phyloP scores from a whole-genome alignment of 1,140 invertebrate genomes.

The Drosophila navojoa region DNA sequence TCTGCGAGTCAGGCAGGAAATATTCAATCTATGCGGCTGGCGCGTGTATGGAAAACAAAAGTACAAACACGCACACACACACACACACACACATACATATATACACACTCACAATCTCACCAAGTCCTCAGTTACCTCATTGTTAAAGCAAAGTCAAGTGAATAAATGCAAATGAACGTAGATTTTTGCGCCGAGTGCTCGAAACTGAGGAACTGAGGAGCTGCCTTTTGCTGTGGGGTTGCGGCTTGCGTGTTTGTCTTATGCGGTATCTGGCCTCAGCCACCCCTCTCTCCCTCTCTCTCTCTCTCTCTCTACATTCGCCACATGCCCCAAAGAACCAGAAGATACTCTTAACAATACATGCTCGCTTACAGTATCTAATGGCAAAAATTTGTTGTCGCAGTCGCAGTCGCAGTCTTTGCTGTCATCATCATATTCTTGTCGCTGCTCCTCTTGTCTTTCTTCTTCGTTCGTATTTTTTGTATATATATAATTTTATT shows the following conservation, averaged over 20 bases:
- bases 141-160: constrained; percentile 77
- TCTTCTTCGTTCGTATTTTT: constrained; percentile 12
- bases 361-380: constrained; percentile 68
- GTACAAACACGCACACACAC: constrained; percentile 27
- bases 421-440: constrained; percentile 77
- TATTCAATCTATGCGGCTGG: constrained; percentile 76
- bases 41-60: constrained; percentile 27
- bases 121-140: constrained; percentile 46
- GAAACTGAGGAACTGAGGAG: constrained; percentile 10
- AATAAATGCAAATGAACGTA: constrained; percentile 76
- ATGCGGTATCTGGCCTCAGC: not conserved
- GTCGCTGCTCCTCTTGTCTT: constrained; percentile 3
- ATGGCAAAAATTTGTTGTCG: constrained; percentile 71
- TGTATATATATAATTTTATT: constrained; percentile 15
- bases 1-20: constrained; percentile 69
- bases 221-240: constrained; percentile 22
- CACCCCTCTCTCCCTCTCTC: not conserved
- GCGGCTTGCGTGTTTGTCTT: constrained; percentile 27
- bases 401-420: constrained; percentile 53
- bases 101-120: too few species aligned
- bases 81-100: too few species aligned
- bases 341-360: constrained; percentile 55
- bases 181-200: not conserved
- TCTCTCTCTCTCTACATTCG: not conserved
- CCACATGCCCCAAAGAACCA: not conserved